Conservation (phyloP, 2,113 vertebrate species). For the Eubucco bourcierii region DNA sequence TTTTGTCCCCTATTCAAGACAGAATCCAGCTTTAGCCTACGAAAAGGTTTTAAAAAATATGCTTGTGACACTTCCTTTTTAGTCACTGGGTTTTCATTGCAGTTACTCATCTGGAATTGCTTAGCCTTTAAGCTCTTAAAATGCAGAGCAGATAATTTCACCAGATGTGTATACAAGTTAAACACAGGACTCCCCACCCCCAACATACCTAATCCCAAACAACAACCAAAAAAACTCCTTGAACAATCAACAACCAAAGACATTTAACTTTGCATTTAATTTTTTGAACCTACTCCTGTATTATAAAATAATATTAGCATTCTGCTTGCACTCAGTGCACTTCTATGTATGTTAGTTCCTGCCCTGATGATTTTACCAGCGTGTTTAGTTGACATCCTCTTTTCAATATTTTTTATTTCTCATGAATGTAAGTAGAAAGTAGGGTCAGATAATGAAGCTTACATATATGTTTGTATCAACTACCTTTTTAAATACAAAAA, state of each 20-base stretch:
- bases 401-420: not conserved
- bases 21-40: not conserved
- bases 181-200: not conserved
- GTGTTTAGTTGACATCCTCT: not conserved
- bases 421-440: not conserved
- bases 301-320: not conserved
- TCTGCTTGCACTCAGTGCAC: not conserved
- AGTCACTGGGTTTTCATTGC: not conserved
- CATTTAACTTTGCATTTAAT: not conserved
- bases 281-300: not conserved
- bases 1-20: not conserved
- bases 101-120: not conserved
- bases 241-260: not conserved
- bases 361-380: not conserved
- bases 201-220: not conserved
- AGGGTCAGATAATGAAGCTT: not conserved
- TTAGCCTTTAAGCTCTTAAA: not conserved
- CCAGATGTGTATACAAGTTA: not conserved
- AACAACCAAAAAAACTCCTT: not conserved
- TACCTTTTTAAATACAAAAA: not conserved
- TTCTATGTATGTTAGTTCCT: not conserved
- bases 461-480: not conserved
- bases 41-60: not conserved
- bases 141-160: not conserved
- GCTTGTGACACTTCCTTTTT: not conserved